phyloP scores from a whole-genome alignment of 2,113 vertebrate species.

The Apaloderma vittatum region DNA sequence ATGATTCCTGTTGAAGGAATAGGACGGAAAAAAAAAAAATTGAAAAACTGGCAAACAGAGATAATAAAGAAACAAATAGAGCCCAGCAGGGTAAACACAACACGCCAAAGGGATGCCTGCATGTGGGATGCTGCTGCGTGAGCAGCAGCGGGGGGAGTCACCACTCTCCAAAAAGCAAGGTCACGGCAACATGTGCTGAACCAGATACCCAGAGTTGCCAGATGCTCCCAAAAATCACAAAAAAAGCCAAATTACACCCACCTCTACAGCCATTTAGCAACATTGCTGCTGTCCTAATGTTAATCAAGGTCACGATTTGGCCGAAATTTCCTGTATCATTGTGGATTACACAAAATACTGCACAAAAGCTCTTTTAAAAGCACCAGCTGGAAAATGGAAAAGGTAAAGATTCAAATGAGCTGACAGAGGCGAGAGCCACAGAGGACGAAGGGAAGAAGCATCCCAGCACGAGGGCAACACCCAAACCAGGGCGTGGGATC shows the following conservation, averaged over 20 bases:
- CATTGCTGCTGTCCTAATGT: background rate
- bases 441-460: background rate
- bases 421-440: background rate
- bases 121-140: accelerated
- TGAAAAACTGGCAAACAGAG: conserved; percentile 11
- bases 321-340: background rate
- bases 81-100: background rate
- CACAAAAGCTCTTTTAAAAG: background rate
- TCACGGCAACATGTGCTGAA: accelerated
- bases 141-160: background rate
- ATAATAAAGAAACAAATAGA: conserved; percentile 1
- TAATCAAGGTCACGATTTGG: accelerated
- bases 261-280: accelerated
- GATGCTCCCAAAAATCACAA: background rate
- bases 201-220: background rate
- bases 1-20: conserved; percentile 85
- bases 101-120: background rate
- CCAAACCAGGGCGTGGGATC: background rate
- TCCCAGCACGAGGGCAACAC: background rate
- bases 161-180: background rate
- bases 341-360: background rate
- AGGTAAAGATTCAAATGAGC: background rate
- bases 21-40: background rate
- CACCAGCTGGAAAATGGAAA: background rate
- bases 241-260: background rate